These are phyloP conservation scores for Perizoma flavofasciatum DNA, from an alignment of 2,888 invertebrate species.

Conservation along the genomic window DNA sequence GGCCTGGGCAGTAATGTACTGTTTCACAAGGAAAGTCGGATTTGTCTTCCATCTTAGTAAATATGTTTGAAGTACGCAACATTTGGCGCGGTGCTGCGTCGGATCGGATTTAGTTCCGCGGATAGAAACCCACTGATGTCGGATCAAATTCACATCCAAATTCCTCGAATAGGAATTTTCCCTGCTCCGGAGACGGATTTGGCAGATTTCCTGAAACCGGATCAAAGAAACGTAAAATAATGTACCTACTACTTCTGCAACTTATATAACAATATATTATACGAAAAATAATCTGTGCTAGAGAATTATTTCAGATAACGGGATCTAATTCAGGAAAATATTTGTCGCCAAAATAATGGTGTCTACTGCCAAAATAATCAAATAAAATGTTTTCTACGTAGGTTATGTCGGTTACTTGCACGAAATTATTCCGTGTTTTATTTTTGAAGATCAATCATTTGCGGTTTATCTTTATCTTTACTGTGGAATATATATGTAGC, in stretches of 20 bases:
- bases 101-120: slow-evolving; percentile 4
- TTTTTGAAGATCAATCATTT: no score
- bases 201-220: slow-evolving; percentile 3
- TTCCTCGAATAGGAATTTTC: slow-evolving; percentile 4
- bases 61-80: background rate
- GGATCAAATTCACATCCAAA: slow-evolving; percentile 11
- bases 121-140: slow-evolving; percentile 1
- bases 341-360: background rate
- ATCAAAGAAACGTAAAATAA: background rate
- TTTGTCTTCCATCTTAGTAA: no score
- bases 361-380: background rate
- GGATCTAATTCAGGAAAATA: no score
- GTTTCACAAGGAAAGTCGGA: no score
- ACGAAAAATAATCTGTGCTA: no score
- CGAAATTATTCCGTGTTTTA: no score
- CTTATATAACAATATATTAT: no score
- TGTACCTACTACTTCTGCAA: no score
- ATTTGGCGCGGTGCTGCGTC: background rate
- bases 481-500: background rate
- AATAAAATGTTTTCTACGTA: background rate
- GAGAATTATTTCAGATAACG: no score
- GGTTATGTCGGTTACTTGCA: no score
- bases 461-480: no score
- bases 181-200: slow-evolving; percentile 1
- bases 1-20: no score